phyloP scores from a whole-genome alignment of 92 coral and sea anemone genomes.

The Blastomussa wellsi region DNA sequence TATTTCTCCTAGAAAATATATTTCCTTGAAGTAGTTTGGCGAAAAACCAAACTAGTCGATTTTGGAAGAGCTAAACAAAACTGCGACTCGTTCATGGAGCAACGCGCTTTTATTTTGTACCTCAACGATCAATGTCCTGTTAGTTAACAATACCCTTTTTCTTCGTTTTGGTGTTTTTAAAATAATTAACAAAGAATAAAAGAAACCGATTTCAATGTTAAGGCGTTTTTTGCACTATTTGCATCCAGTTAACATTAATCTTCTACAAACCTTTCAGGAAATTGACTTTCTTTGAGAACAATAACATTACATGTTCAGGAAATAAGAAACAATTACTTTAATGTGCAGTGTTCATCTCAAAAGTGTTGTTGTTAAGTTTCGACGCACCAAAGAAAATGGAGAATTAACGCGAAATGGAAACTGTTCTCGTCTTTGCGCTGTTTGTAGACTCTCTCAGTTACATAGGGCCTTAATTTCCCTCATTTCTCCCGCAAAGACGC shows the following conservation, averaged over 20 bases:
- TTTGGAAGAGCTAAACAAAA: background rate
- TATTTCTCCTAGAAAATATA: background rate
- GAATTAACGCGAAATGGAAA: background rate
- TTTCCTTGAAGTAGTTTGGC: background rate
- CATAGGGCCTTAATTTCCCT: background rate
- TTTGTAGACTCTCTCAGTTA: background rate
- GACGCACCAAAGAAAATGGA: background rate
- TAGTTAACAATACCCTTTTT: slow-evolving; percentile 16
- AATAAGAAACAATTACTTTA: slow-evolving; percentile 1
- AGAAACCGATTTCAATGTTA: background rate
- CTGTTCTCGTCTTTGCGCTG: background rate
- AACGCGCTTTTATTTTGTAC: slow-evolving; percentile 13
- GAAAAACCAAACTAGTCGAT: background rate
- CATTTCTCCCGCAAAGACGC: background rate
- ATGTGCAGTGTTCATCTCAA: background rate
- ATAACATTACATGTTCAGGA: slow-evolving; percentile 6
- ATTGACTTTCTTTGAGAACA: slow-evolving; percentile 31
- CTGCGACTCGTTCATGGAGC: background rate
- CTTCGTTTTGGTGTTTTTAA: background rate
- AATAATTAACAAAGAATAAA: slow-evolving; percentile 6
- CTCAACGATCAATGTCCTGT: background rate
- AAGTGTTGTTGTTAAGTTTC: background rate
- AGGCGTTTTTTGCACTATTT: background rate
- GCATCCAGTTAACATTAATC: background rate
- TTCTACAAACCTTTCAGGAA: slow-evolving; percentile 12